phyloP scores from a whole-genome alignment of 2,797 vertebrate species.

The Phoebastria nigripes region DNA sequence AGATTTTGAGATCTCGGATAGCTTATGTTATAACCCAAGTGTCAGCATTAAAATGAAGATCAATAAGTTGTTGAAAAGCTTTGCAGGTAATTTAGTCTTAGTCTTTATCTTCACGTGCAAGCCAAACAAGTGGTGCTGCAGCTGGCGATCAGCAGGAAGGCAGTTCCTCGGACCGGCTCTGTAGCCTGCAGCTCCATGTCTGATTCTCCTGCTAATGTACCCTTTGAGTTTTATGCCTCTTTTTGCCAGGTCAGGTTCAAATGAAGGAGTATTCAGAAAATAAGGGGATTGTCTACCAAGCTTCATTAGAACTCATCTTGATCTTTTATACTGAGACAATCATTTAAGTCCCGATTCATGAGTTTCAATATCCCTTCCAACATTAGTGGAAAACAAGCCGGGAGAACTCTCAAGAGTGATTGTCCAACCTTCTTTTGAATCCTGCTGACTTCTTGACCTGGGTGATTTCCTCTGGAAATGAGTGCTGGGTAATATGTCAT shows the following conservation, averaged over 20 bases:
- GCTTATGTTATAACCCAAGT: not conserved
- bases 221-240: not conserved
- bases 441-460: not conserved
- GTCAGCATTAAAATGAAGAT: not conserved
- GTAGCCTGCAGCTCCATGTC: rapidly evolving
- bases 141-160: not conserved
- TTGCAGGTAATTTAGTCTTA: not conserved
- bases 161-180: rapidly evolving
- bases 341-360: not conserved
- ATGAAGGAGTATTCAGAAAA: not conserved
- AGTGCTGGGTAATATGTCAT: not conserved
- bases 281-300: not conserved
- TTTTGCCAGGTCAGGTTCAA: not conserved
- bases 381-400: not conserved
- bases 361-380: not conserved
- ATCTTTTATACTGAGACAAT: not conserved
- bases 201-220: not conserved
- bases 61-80: not conserved
- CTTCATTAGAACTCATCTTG: not conserved
- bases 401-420: not conserved
- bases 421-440: not conserved
- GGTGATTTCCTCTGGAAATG: not conserved
- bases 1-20: not conserved
- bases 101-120: not conserved
- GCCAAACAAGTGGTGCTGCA: not conserved